A percentile compares a stretch with the other conserved stretches of the same genome.
phyloP scores from a whole-genome alignment of 2,888 invertebrate genomes.

The Plagiodera versicolora region DNA sequence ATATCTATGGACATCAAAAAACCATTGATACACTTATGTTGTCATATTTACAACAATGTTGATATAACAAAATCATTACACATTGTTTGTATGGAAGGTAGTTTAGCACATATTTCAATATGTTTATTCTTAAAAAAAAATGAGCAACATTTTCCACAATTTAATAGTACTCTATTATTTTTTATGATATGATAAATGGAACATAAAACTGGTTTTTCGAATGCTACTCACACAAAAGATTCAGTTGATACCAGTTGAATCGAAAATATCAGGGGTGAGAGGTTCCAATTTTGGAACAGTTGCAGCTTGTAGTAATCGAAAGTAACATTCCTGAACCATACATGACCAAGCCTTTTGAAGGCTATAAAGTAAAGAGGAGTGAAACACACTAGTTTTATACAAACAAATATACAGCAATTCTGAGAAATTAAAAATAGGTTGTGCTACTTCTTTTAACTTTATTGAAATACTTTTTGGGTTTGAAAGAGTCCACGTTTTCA shows the following conservation, averaged over 20 bases:
- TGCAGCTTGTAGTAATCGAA: not conserved
- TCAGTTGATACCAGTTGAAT: not conserved
- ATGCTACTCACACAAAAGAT: conserved; percentile 17
- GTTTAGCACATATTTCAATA: conserved; percentile 19
- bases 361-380: conserved; percentile 19
- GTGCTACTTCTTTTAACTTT: conserved; percentile 54
- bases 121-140: conserved; percentile 3
- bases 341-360: conserved; percentile 18
- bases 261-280: not conserved
- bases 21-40: conserved; percentile 50
- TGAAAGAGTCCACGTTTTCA: conserved; percentile 47
- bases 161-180: not conserved
- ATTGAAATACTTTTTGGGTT: conserved; percentile 49
- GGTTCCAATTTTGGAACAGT: not conserved
- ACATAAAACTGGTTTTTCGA: conserved; percentile 14
- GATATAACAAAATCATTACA: conserved; percentile 24
- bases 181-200: not conserved
- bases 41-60: conserved; percentile 51
- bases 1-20: conserved; percentile 48
- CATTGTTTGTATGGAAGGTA: conserved; percentile 26
- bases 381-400: conserved; percentile 26
- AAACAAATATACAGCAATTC: conserved; percentile 33
- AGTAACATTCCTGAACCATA: conserved; percentile 25
- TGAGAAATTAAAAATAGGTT: conserved; percentile 53
- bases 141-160: conserved; percentile 10